Base-by-base conservation (phyloP, 2,797 vertebrate genomes). In the Propithecus perrieri region DNA sequence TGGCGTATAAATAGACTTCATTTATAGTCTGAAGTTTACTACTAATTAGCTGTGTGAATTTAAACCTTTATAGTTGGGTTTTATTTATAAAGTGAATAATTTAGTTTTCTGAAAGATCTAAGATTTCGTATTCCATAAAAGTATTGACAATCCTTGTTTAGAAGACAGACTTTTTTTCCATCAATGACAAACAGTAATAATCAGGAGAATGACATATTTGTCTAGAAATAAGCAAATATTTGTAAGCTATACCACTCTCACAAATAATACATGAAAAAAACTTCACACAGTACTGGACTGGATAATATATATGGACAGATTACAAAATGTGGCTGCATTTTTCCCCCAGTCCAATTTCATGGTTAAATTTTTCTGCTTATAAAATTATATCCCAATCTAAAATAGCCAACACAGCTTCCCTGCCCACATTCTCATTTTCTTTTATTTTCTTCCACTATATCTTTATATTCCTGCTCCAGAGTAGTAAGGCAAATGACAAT, bases 381-480 rank as follows among this genome's bases (percentile, higher is more conserved):
- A 79, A 84, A 89, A 80, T 85, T 55, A 92, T 55, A 61, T 88
- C 28, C 12, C 0, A 38, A 78, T 13, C 69, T 22, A 53, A 92
- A 90, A 35, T 46, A 92, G 18, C 28, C 76, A 86, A 86, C 14
- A 65, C 13, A 87, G n/a, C 5, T 71, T 84, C 9, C 10, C 6
- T 78, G 20, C 12, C 24, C 63, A 74, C 1, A 53, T 46, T 30
- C 35, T 92, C 46, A 75, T 89, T 85, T 96, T 71, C 33, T 83
- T 90, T 96, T 96, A 76, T 97, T 97, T 95, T 96, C 24, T 94
- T 48, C 35, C 71, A 86, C 22, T 89, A 89, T 93, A 76, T 75
- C 53, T 96, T 97, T 85, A 94, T 96, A 91, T 95, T 41, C 15
- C 30, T 59, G n/a, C 38, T 91, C 94, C 53, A 13, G 28, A 81